Percentiles rank a stretch among this genome's conserved stretches.
Conservation (phyloP, 2,797 vertebrate species). For the Astyanax mexicanus region DNA sequence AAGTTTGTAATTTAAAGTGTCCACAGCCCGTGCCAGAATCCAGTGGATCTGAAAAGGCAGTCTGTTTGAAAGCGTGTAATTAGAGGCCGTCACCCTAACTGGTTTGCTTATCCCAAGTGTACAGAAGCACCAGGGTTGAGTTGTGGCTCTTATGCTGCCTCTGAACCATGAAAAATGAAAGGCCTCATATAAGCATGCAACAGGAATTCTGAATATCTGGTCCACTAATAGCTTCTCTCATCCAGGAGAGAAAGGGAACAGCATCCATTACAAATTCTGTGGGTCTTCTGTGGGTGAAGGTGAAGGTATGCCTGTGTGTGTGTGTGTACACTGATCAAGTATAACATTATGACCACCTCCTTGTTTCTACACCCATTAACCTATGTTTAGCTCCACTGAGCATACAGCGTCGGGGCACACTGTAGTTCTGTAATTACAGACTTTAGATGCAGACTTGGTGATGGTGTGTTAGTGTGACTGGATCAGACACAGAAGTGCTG, state of each 20-base stretch:
- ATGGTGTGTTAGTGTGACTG: too few species aligned
- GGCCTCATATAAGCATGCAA: slow-evolving; percentile 25
- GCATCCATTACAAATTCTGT: slow-evolving; percentile 23
- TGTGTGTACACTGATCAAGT: too few species aligned
- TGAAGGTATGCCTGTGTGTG: neutral
- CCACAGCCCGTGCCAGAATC: slow-evolving; percentile 1
- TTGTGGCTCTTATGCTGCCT: slow-evolving; percentile 12
- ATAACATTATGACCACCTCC: too few species aligned
- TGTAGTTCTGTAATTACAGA: too few species aligned
- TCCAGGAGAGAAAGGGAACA: neutral
- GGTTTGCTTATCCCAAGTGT: slow-evolving; percentile 37
- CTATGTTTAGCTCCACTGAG: too few species aligned
- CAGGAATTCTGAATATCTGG: slow-evolving; percentile 1
- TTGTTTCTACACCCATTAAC: too few species aligned
- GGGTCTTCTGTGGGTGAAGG: neutral
- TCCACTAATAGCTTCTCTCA: slow-evolving; percentile 19
- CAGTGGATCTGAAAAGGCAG: slow-evolving; percentile 26
- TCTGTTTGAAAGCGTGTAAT: slow-evolving; percentile 36
- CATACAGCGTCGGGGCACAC: too few species aligned
- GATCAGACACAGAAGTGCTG: too few species aligned
- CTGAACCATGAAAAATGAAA: slow-evolving; percentile 19
- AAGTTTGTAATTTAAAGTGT: slow-evolving; percentile 27
- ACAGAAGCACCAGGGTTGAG: slow-evolving; percentile 19
- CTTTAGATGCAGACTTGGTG: too few species aligned
- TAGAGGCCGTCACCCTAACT: slow-evolving; percentile 14